phyloP scores from a whole-genome alignment of 2,888 invertebrate genomes.

The Bombyx huttoni region DNA sequence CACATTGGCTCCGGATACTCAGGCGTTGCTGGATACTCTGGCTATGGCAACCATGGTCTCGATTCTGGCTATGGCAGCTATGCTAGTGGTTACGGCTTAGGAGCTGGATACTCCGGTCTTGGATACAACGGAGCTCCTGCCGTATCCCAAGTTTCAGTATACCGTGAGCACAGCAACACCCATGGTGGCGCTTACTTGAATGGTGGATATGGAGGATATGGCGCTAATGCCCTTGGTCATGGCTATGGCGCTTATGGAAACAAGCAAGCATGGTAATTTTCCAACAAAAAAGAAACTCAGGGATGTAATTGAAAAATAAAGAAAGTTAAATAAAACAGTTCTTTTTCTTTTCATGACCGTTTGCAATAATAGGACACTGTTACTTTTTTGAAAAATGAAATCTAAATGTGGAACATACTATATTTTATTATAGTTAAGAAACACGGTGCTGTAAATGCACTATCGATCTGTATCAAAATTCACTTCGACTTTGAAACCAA shows the following conservation, averaged over 20 bases:
- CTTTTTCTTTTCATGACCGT: not conserved
- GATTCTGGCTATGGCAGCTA: conserved; percentile 9
- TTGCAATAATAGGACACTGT: not conserved
- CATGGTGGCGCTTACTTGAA: conserved; percentile 1
- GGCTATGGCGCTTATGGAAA: conserved; percentile 7
- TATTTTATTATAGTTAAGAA: no score
- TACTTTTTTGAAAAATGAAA: no score
- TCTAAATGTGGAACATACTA: no score
- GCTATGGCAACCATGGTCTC: conserved; percentile 3
- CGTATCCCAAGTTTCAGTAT: conserved; percentile 13
- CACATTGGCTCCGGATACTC: conserved; percentile 5
- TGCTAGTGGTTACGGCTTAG: conserved; percentile 8
- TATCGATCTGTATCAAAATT: not conserved
- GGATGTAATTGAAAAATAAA: not conserved
- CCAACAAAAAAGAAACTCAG: not conserved
- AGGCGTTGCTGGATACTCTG: conserved; percentile 5
- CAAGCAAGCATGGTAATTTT: conserved; percentile 13
- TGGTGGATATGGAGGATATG: conserved; percentile 5
- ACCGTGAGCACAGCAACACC: conserved; percentile 11
- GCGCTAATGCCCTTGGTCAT: conserved; percentile 6
- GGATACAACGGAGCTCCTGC: conserved; percentile 8
- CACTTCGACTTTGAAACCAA: conserved; percentile 57
- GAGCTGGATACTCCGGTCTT: not conserved
- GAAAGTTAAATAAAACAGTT: not conserved
- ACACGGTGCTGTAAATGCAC: no score